Percentiles rank a stretch among this genome's conserved stretches.
phyloP scores from a whole-genome alignment of 2,113 vertebrate species.

The Nannobrachium achirus region DNA sequence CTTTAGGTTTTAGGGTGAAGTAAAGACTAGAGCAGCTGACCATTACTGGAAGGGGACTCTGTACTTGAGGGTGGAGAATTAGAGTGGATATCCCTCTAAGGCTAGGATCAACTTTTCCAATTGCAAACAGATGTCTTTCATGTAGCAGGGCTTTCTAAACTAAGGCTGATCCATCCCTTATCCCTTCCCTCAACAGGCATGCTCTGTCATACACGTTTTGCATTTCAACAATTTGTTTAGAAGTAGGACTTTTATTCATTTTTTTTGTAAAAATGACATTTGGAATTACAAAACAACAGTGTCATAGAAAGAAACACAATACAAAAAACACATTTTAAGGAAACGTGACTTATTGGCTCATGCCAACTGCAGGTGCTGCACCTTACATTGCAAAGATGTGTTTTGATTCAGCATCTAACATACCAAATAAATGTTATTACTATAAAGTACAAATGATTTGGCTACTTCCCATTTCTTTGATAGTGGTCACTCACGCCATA shows the following conservation, averaged over 20 bases:
- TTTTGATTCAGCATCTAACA: neutral
- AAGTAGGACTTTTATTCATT: neutral
- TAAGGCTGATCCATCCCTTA: neutral
- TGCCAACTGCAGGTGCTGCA: neutral
- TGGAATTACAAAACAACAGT: neutral
- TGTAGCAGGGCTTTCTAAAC: neutral
- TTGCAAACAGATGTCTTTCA: slow-evolving; percentile 52
- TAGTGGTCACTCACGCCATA: slow-evolving; percentile 14
- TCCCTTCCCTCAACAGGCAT: neutral
- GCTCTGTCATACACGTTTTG: too few species aligned
- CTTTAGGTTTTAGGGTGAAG: neutral
- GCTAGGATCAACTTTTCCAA: slow-evolving; percentile 30
- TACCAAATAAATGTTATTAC: neutral
- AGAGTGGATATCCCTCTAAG: slow-evolving; percentile 14
- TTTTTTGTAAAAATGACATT: slow-evolving; percentile 16
- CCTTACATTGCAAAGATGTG: neutral
- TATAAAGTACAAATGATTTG: slow-evolving; percentile 14
- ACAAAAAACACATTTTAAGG: neutral
- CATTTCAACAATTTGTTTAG: slow-evolving; percentile 33
- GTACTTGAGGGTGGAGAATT: neutral
- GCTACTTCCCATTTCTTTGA: neutral
- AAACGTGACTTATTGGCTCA: neutral
- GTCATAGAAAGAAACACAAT: slow-evolving; percentile 3
- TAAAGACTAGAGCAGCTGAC: neutral
- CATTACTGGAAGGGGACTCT: neutral